Evolutionary conservation across 2,113 vertebrate genomes (phyloP).

Genomic region (Speoplatyrhinus poulsoni): DNA sequence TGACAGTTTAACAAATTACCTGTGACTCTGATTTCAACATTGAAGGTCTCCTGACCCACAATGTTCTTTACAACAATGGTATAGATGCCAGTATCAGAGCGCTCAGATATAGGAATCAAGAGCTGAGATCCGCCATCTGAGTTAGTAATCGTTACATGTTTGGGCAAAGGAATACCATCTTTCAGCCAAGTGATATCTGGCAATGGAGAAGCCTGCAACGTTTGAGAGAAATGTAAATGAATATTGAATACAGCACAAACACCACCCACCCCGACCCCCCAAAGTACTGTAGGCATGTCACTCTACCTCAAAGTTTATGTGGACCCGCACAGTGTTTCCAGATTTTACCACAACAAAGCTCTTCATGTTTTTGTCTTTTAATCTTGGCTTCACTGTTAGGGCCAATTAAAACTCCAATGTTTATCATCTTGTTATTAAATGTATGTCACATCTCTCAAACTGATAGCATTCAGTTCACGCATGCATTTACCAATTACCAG

Average conservation of each 20-base stretch:
- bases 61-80: slow-evolving; percentile 74
- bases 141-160: slow-evolving; percentile 72
- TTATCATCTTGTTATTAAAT: neutral
- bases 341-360: slow-evolving; percentile 75
- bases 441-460: neutral
- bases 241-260: neutral
- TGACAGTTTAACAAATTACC: slow-evolving; percentile 67
- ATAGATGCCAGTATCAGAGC: slow-evolving; percentile 80
- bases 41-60: slow-evolving; percentile 76
- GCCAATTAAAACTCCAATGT: neutral
- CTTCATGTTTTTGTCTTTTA: slow-evolving; percentile 77
- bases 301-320: slow-evolving; percentile 84
- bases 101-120: slow-evolving; percentile 78
- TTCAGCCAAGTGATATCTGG: slow-evolving; percentile 86
- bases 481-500: neutral
- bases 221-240: neutral
- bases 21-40: slow-evolving; percentile 82
- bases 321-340: slow-evolving; percentile 80
- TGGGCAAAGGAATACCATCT: slow-evolving; percentile 76
- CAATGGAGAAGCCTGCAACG: slow-evolving; percentile 78
- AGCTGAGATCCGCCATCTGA: slow-evolving; percentile 80
- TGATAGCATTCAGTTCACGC: neutral
- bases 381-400: slow-evolving; percentile 80
- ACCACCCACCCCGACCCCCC: neutral
- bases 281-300: neutral